These are phyloP conservation scores for Drosophila borborema DNA, from an alignment of 2,888 invertebrate species.

Conservation along the genomic window DNA sequence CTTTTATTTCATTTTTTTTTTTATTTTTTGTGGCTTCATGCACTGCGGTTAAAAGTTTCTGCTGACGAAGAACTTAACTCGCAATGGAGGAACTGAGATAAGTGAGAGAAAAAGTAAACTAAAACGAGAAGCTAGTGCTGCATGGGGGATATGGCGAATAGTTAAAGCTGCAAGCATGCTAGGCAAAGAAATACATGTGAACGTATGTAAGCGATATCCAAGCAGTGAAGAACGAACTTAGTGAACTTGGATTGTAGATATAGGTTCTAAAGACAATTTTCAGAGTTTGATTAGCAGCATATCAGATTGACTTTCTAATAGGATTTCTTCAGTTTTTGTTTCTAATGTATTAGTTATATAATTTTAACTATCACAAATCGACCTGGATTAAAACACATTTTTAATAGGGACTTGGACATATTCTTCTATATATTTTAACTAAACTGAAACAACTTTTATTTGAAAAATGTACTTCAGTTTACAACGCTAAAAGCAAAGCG, in stretches of 20 bases:
- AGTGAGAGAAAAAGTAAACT: not conserved
- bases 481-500: constrained; percentile 66
- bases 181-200: not conserved
- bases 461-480: constrained; percentile 6
- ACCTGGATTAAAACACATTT: too few species aligned
- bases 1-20: constrained; percentile 20
- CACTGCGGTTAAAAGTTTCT: not conserved
- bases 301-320: too few species aligned
- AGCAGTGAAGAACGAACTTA: not conserved
- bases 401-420: not conserved
- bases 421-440: not conserved
- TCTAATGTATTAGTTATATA: too few species aligned
- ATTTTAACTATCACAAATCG: too few species aligned
- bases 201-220: too few species aligned
- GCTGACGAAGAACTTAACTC: not conserved
- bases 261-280: too few species aligned
- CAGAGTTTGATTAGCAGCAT: too few species aligned
- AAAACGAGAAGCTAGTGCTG: not conserved
- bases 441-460: not conserved
- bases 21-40: constrained; percentile 8
- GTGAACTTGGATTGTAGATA: not conserved
- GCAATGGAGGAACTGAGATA: not conserved
- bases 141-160: too few species aligned
- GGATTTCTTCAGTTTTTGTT: too few species aligned
- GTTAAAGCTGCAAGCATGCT: not conserved